A percentile compares a stretch with the other conserved stretches of the same genome.
Evolutionary conservation across 2,888 invertebrate species (phyloP).

Genomic region (Pandemis cinnamomeana): DNA sequence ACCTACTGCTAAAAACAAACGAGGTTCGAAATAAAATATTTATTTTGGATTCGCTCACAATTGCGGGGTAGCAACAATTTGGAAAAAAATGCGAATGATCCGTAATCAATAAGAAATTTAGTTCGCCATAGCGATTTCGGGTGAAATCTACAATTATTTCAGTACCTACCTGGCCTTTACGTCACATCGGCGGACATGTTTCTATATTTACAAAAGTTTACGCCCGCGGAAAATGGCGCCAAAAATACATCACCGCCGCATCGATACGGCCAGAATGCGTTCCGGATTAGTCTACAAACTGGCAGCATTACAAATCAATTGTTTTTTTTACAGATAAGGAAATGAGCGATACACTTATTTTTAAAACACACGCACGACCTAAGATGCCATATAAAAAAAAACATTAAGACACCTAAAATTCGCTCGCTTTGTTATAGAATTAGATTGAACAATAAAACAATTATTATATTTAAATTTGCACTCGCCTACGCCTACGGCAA

Average conservation of each 20-base stretch:
- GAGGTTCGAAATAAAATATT: no score
- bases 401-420: background rate
- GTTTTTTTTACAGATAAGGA: background rate
- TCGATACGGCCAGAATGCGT: slow-evolving; percentile 58
- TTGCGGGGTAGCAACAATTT: background rate
- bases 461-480: background rate
- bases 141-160: slow-evolving; percentile 39
- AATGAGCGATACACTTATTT: background rate
- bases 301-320: slow-evolving; percentile 16
- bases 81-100: background rate
- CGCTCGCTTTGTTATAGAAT: background rate
- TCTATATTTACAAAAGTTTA: slow-evolving; percentile 53
- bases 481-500: background rate
- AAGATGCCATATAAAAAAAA: no score
- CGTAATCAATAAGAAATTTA: slow-evolving; percentile 21
- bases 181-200: slow-evolving; percentile 41
- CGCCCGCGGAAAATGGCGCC: slow-evolving; percentile 52
- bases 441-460: background rate
- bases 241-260: slow-evolving; percentile 56
- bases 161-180: slow-evolving; percentile 43
- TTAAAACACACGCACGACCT: no score
- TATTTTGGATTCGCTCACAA: background rate
- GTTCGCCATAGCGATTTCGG: slow-evolving; percentile 38
- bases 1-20: no score
- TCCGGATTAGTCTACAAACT: slow-evolving; percentile 53